Evolutionary conservation across 1,140 invertebrate genomes (phyloP).

Genomic region (Bombus confusus): DNA sequence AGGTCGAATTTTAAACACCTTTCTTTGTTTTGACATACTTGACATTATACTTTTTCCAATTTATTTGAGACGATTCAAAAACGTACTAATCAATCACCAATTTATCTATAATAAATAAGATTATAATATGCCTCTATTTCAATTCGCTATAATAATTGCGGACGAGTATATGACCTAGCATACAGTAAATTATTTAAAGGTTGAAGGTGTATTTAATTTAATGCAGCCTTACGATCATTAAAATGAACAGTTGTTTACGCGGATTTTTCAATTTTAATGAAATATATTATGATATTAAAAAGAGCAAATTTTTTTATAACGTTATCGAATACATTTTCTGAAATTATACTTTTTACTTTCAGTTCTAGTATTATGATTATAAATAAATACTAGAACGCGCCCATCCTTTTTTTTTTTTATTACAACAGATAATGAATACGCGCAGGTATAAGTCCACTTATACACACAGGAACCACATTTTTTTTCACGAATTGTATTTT

Average conservation of each 20-base stretch:
- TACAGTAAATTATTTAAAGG: constrained; percentile 63
- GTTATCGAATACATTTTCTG: constrained; percentile 8
- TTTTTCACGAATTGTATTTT: constrained; percentile 29
- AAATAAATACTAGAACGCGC: constrained; percentile 18
- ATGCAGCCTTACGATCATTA: constrained; percentile 54
- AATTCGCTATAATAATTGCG: constrained; percentile 65
- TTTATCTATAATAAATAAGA: constrained; percentile 71
- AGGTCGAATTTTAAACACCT: constrained; percentile 37
- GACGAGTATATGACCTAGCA: constrained; percentile 64
- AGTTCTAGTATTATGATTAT: constrained; percentile 15
- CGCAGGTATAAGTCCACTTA: constrained; percentile 46
- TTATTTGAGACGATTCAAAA: constrained; percentile 65
- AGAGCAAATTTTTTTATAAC: not conserved
- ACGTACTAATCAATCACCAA: constrained; percentile 69
- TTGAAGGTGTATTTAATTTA: constrained; percentile 63
- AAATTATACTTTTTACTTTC: constrained; percentile 27
- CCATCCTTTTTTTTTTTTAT: constrained; percentile 7
- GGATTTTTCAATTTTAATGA: constrained; percentile 18
- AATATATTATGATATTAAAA: constrained; percentile 1
- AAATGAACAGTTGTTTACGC: constrained; percentile 47
- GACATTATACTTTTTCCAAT: constrained; percentile 57
- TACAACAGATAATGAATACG: constrained; percentile 55
- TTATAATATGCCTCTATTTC: constrained; percentile 65
- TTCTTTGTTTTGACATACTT: constrained; percentile 23
- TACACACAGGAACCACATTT: constrained; percentile 52